Base-by-base conservation (phyloP, 2,113 vertebrate species). In the Caranx ignobilis region DNA sequence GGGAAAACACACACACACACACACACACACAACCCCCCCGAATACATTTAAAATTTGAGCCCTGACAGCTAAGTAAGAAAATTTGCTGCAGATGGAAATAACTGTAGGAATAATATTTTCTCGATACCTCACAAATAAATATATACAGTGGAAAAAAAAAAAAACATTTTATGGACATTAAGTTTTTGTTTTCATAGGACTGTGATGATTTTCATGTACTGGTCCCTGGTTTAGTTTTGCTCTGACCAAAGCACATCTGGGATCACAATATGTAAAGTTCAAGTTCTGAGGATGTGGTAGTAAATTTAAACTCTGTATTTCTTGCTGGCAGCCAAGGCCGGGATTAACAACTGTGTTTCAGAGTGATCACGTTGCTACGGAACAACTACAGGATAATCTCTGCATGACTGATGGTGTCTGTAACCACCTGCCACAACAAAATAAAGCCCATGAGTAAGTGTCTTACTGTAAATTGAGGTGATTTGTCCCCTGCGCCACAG, bases 41-140 rank as follows among this genome's bases (percentile, higher is more conserved):
- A 15, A 19, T 15, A 62, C 11, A 66, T 2, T 81, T 57, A 78
- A 15, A 62, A 47, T 39, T 26, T 43, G 5, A 59, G 37, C 21
- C 35, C 31, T 43, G 19, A 16, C 60, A 48, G 4, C n/a, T 21
- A 47, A 60, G 78, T 52, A 43, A 57, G 61, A 8, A 73, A 76
- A 85, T 48, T 21, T 47, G 66, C 35, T 63, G 32, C 77, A 67
- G 6, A 48, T 54, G 61, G 55, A 15, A 41, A 18, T 11, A 18
- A 45, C 13, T 77, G 21, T 45, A 77, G 35, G 45, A 79, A 32
- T 63, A 52, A 69, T 11, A 16, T 2, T 6, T 8, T 21, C 35
- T 16, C 26, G 18, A 41, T 6, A 12, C 32, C 31, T 67, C 54
- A 7, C 37, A 19, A 75, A 62, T 79, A 41, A 35, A 55, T 50